Evolutionary conservation across 2,797 vertebrate genomes (phyloP), one percentile per base, ranked within the genome.

Genomic region (Tinamus major): DNA sequence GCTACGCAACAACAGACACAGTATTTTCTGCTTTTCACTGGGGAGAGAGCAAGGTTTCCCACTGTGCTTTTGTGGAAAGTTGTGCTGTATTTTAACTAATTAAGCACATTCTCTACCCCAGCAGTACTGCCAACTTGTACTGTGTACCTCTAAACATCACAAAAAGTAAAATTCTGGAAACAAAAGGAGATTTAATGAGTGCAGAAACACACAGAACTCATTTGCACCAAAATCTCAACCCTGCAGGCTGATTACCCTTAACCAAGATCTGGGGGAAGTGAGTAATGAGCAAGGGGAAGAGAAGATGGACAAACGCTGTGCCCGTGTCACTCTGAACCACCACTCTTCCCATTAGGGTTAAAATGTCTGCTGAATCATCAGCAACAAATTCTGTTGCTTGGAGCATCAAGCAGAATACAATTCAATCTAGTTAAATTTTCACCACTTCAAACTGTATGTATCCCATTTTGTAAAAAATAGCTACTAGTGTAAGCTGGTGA

Each of bases 1-100:
- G 26, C 29, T 46, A 24, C 5, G 7, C 13, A 49, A 39, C 26
- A 31, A 56, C 2, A 3, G n/a, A 56, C 6, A 6, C 0, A 1
- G 44, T 59, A 49, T 31, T 71, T 48, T 31, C 64, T 58, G 44
- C 49, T 26, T 53, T 53, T 23, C 59, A 12, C 29, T 10, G 31
- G 17, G 41, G 56, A 44, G 49, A 37, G 70, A 84, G 39, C 0
- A 0, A 24, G 23, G 58, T 17, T 46, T 13, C 44, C 76, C 56
- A 13, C 29, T 39, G 44, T n/a, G 26, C 51, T 70, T 44, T 29
- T 26, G 35, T 46, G 33, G 4, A 62, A 18, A 15, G 9, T 10
- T 37, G 17, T 14, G 74, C 18, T 41, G 48, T 1, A 0, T 18
- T 70, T 77, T 37, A 58, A 26, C 46, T 62, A 31, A 39, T 62